Percentiles rank a stretch among this genome's conserved stretches.
Conservation (phyloP, 2,888 invertebrate genomes). For the Aspidiotus rigidus region DNA sequence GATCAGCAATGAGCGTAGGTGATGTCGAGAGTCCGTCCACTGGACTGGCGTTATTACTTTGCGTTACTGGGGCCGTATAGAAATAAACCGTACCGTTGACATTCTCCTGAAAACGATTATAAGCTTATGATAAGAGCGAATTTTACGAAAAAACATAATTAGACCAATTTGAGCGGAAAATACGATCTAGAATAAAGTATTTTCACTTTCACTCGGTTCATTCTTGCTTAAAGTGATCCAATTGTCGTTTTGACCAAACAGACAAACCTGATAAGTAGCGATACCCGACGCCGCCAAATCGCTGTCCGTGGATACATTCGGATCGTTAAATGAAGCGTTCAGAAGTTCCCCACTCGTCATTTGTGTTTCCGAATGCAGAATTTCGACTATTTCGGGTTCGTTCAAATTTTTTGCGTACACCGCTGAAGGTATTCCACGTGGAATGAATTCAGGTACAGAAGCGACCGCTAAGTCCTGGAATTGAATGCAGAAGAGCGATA, state of each 20-base stretch:
- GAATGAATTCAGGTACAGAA: conserved; percentile 33
- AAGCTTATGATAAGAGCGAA: neutral
- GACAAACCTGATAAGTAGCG: conserved; percentile 22
- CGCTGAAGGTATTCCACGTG: conserved; percentile 11
- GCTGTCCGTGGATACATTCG: conserved; percentile 11
- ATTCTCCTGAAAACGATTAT: conserved; percentile 60
- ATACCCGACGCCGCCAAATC: conserved; percentile 16
- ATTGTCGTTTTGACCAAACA: too few relatives aligned
- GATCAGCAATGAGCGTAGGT: conserved; percentile 25
- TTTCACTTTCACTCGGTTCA: neutral
- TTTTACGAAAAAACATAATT: neutral
- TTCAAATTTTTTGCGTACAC: conserved; percentile 23
- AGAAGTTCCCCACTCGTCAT: conserved; percentile 19
- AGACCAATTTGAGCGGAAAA: too few relatives aligned
- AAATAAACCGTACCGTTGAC: conserved; percentile 93
- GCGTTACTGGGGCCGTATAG: conserved; percentile 54
- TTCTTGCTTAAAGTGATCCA: too few relatives aligned
- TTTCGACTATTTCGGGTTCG: conserved; percentile 22
- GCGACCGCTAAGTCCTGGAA: conserved; percentile 29
- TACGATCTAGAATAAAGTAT: neutral
- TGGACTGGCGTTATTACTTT: conserved; percentile 25
- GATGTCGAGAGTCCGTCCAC: conserved; percentile 29
- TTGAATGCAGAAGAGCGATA: neutral
- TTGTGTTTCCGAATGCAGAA: conserved; percentile 17
- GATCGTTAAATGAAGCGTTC: conserved; percentile 22